These are phyloP conservation scores for Megaceryle maxima DNA, from an alignment of 2,113 vertebrate species.

Conservation along the genomic window DNA sequence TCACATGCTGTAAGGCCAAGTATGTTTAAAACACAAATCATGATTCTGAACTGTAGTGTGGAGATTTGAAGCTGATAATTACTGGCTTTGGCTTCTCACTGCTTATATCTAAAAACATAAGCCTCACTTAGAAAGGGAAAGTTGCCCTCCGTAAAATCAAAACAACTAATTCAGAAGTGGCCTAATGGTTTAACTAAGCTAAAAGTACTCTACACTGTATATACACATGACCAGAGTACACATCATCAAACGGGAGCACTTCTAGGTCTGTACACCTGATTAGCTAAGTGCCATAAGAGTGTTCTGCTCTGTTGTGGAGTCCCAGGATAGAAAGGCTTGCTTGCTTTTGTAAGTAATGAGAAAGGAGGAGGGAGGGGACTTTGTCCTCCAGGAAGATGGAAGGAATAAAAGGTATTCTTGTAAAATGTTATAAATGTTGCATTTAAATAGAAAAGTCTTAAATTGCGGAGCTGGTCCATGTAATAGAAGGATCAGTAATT, in stretches of 20 bases:
- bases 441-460: conserved; percentile 57
- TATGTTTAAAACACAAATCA: conserved; percentile 32
- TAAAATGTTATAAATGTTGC: conserved; percentile 52
- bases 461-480: not conserved
- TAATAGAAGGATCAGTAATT: conserved; percentile 59
- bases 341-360: not conserved
- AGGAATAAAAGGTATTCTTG: not conserved
- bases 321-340: not conserved
- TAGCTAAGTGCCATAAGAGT: not conserved
- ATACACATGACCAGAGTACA: not conserved
- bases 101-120: not conserved
- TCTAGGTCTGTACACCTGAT: not conserved
- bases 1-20: not conserved
- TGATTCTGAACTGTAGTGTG: not conserved
- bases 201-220: not conserved
- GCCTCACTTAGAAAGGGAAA: not conserved
- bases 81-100: not conserved
- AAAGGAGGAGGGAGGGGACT: not conserved
- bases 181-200: not conserved
- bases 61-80: conserved; percentile 19
- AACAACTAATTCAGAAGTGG: not conserved
- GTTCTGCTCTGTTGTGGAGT: not conserved
- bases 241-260: not conserved
- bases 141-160: not conserved
- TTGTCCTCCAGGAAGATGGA: not conserved